phyloP scores from a whole-genome alignment of 2,113 vertebrate species.

The Platichthys stellatus region DNA sequence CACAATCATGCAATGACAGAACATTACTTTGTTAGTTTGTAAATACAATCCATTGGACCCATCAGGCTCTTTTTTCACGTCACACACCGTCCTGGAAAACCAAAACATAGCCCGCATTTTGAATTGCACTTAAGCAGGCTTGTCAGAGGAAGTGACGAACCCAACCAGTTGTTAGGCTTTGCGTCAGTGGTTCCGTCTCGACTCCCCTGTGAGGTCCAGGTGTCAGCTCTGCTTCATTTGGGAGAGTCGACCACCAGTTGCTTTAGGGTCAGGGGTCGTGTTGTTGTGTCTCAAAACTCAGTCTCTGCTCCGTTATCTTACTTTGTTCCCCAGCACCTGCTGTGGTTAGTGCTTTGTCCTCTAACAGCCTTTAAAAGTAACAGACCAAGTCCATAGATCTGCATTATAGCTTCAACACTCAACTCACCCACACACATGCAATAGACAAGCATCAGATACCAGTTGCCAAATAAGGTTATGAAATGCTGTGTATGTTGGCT shows the following conservation, averaged over 20 bases:
- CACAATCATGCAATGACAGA: no score
- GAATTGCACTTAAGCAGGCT: background rate
- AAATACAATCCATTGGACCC: no score
- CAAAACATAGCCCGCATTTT: no score
- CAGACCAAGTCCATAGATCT: constrained; percentile 28
- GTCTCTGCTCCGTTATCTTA: constrained; percentile 26
- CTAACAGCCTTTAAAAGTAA: constrained; percentile 4
- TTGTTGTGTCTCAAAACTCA: constrained; percentile 6
- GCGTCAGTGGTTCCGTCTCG: background rate
- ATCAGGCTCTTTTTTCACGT: no score
- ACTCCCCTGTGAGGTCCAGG: constrained; percentile 31
- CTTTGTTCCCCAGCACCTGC: constrained; percentile 44
- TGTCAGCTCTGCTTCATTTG: constrained; percentile 38
- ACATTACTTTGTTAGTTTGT: no score
- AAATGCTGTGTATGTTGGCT: background rate
- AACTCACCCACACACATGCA: constrained; percentile 2
- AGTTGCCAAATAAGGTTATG: background rate
- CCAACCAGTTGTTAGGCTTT: background rate
- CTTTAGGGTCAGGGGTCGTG: constrained; percentile 56
- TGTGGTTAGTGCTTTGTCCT: constrained; percentile 46
- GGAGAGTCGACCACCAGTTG: constrained; percentile 3
- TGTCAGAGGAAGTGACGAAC: background rate
- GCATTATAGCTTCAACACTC: constrained; percentile 9
- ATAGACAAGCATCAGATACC: no score
- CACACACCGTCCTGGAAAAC: no score